A percentile compares a stretch with the other conserved stretches of the same genome.
Conservation (phyloP, 2,888 invertebrate species). For the Tenthredo notha region DNA sequence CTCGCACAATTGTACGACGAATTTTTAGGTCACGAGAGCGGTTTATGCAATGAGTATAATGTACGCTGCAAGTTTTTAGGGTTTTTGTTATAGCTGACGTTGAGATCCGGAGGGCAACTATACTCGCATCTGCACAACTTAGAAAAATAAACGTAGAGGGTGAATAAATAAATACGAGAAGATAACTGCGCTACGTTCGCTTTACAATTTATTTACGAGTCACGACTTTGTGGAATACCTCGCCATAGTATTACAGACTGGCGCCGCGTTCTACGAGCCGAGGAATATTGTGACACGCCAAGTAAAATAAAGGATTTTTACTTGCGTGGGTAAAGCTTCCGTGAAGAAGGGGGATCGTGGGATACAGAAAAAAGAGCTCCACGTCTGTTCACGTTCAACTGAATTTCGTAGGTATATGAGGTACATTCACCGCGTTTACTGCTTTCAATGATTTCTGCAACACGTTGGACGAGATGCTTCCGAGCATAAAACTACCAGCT, state of each 20-base stretch:
- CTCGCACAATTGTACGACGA: background rate
- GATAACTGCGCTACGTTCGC: conserved; percentile 42
- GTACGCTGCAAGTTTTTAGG: background rate
- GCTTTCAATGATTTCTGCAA: conserved; percentile 30
- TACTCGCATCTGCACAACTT: background rate
- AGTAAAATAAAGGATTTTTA: conserved; percentile 46
- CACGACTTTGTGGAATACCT: conserved; percentile 47
- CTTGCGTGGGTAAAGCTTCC: conserved; percentile 26
- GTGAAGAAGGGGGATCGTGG: background rate
- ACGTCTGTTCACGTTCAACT: conserved; percentile 5
- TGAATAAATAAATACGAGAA: conserved; percentile 44
- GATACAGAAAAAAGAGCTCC: conserved; percentile 19
- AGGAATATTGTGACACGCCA: conserved; percentile 45
- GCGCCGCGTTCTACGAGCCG: conserved; percentile 29
- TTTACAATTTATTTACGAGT: conserved; percentile 49
- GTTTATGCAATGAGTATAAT: background rate
- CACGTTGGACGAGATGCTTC: background rate
- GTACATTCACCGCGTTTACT: background rate
- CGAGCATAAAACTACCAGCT: background rate
- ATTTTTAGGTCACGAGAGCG: conserved; percentile 4
- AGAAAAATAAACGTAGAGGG: conserved; percentile 24
- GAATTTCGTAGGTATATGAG: background rate
- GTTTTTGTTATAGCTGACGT: background rate
- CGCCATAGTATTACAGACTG: conserved; percentile 16
- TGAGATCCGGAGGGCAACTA: conserved; percentile 7